A percentile compares a stretch with the other conserved stretches of the same genome.
phyloP scores from a whole-genome alignment of 1,140 invertebrate genomes.

The Zeugodacus cucurbitae region DNA sequence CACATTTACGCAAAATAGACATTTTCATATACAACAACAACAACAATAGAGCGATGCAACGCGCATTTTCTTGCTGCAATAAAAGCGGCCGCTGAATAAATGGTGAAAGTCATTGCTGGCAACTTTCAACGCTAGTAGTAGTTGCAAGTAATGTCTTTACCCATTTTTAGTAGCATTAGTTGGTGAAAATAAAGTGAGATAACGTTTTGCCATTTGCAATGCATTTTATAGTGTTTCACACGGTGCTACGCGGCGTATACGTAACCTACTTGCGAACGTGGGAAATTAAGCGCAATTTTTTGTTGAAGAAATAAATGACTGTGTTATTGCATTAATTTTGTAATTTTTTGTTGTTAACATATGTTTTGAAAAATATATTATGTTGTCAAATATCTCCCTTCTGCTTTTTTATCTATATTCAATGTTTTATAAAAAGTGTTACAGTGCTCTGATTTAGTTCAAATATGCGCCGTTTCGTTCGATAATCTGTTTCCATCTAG shows the following conservation, averaged over 20 bases:
- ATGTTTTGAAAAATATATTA: too few relatives aligned
- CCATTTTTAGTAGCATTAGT: not conserved
- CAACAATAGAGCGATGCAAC: not conserved
- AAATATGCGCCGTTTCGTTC: too few relatives aligned
- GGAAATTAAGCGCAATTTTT: too few relatives aligned
- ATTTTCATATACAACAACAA: not conserved
- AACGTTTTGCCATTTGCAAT: not conserved
- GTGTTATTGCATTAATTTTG: not conserved
- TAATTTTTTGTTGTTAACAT: too few relatives aligned
- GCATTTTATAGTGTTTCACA: not conserved
- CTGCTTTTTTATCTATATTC: too few relatives aligned
- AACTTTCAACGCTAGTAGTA: not conserved
- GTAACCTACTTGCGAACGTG: not conserved
- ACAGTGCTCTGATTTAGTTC: too few relatives aligned
- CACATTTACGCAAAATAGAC: not conserved
- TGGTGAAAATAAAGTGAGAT: not conserved
- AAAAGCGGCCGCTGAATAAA: not conserved
- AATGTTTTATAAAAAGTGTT: too few relatives aligned
- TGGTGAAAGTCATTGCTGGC: not conserved
- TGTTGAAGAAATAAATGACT: not conserved
- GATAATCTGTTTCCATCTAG: too few relatives aligned
- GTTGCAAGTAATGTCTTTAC: not conserved
- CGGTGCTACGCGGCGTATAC: not conserved
- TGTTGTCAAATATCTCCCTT: too few relatives aligned
- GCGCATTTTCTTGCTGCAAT: not conserved